phyloP scores from a whole-genome alignment of 2,113 vertebrate genomes.

The Gasterosteus aculeatus region DNA sequence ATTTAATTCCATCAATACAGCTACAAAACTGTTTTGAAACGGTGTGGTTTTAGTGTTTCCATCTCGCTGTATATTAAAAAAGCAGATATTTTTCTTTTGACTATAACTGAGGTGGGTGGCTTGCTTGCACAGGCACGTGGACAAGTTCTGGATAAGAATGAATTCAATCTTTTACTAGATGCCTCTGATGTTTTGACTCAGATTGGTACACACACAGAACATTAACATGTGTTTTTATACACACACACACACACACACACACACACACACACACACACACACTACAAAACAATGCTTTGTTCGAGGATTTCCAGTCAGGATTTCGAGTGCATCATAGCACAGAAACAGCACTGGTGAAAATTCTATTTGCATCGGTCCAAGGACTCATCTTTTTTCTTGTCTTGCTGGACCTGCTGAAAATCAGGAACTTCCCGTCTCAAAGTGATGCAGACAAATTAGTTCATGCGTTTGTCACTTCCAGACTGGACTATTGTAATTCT shows the following conservation, averaged over 20 bases:
- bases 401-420: no score
- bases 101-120: slow-evolving; percentile 33
- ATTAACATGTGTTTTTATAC: slow-evolving; percentile 26
- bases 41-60: slow-evolving; percentile 25
- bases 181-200: slow-evolving; percentile 49
- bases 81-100: slow-evolving; percentile 12
- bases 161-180: slow-evolving; percentile 59
- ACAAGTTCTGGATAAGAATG: slow-evolving; percentile 44
- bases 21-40: not conserved
- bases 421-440: no score
- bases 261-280: not conserved
- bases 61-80: slow-evolving; percentile 30
- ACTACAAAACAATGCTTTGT: no score
- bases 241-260: not conserved
- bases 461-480: no score
- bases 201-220: slow-evolving; percentile 36
- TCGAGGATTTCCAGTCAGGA: no score
- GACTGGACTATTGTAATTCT: no score
- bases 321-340: no score
- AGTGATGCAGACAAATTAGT: no score
- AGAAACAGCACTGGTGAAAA: no score
- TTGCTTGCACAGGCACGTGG: slow-evolving; percentile 47
- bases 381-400: no score
- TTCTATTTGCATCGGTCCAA: no score
- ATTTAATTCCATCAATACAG: slow-evolving; percentile 20